phyloP scores from a whole-genome alignment of 2,888 invertebrate genomes.

The Lissocephala sabroskyi region DNA sequence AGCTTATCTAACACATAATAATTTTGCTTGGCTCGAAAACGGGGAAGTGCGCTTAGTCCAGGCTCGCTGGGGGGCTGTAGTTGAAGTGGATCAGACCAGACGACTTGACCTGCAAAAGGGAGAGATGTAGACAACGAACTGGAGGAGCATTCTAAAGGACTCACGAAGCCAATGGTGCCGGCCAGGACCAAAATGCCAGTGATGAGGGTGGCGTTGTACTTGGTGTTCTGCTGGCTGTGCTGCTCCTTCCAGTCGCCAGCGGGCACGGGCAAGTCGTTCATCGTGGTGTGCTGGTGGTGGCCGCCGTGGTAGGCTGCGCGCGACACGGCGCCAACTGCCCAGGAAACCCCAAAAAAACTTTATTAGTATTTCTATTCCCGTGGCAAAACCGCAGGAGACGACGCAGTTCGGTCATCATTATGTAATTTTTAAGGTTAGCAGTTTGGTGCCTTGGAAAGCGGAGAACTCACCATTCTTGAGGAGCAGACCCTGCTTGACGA shows the following conservation, averaged over 20 bases:
- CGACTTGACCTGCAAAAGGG: constrained; percentile 75
- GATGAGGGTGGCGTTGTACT: constrained; percentile 79
- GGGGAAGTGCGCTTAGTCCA: constrained; percentile 72
- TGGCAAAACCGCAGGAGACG: background rate
- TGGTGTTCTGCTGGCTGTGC: constrained; percentile 78
- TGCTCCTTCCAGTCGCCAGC: constrained; percentile 84
- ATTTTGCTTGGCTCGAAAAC: constrained; percentile 29
- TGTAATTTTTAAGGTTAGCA: constrained; percentile 68
- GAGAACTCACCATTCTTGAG: constrained; percentile 62
- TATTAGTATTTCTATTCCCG: background rate
- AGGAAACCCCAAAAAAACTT: no score
- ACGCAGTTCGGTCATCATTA: constrained; percentile 47
- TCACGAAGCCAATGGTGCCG: constrained; percentile 69
- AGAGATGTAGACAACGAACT: background rate
- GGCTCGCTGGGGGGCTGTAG: constrained; percentile 76
- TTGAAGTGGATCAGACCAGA: constrained; percentile 78
- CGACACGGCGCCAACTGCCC: constrained; percentile 68
- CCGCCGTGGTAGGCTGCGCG: constrained; percentile 67
- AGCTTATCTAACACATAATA: constrained; percentile 50
- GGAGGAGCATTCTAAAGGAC: constrained; percentile 12
- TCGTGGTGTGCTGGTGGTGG: constrained; percentile 70
- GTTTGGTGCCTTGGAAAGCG: background rate
- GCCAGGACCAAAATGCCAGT: constrained; percentile 75
- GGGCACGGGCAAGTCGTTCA: constrained; percentile 86
- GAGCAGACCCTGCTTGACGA: constrained; percentile 63